Evolutionary conservation across 2,888 invertebrate species (phyloP), one percentile per base, ranked within the genome.

Genomic region (Phortica magna): DNA sequence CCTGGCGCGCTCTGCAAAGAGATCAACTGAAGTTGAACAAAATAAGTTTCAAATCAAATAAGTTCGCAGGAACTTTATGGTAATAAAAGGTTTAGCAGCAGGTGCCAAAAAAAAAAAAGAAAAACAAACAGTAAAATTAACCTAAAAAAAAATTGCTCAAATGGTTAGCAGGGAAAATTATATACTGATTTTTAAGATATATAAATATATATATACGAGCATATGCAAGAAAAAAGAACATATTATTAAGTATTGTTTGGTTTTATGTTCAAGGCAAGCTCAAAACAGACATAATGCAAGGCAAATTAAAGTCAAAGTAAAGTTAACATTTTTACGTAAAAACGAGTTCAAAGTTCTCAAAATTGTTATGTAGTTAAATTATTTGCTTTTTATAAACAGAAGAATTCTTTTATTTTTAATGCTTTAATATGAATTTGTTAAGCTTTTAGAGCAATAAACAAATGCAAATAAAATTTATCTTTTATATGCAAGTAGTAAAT

Each of bases 391-490:
- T 39, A 55, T 55, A 70, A 55, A 55, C 5, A 17, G 12, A 12
- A 12, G 5, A 31, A 1, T 31, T 1, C 3, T 31, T 31, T 31
- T 31, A 31, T 31, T 31, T 31, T 31, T 31, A 31, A 31, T 31
- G 31, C 31, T 31, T 31, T 31, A 31, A 31, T 31, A 31, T 31
- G 31, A 31, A 31, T 31, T 31, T 31, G 31, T 31, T 31, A 31
- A 31, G 31, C 31, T 31, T 31, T 31, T 31, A 31, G 31, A 31
- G 31, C 31, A 31, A 31, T 31, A 31, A 31, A 31, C 31, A 31
- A 31, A 31, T 31, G 31, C 88, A 88, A 87, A 85, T 86, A 81
- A 81, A 86, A 82, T 88, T 87, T 80, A 78, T 80, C 81, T 77
- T 55, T 55, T 55, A 55, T 55, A 55, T 17, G 55, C 55, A 17